Base-by-base conservation (phyloP, 2,888 invertebrate species). In the Ligdia adustata region DNA sequence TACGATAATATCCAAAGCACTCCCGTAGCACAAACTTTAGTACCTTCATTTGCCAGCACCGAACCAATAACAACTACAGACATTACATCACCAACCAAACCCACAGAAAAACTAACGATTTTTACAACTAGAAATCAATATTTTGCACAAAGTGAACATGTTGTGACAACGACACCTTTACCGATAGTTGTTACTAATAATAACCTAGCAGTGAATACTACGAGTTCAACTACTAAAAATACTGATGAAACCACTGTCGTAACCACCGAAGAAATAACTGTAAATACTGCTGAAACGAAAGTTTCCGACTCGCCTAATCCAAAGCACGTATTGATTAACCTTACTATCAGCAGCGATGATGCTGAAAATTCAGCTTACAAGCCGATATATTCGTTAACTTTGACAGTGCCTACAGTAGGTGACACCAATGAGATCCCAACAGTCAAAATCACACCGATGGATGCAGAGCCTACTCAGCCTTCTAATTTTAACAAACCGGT, bases 351-450 rank as follows among this genome's bases (percentile, higher is more conserved):
- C 22, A 93, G 95, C 28, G 95, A 95, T 66, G 78, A 86, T 52
- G 75, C 80, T 28, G 79, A 80, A 53, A 82, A 73, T 57, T 76
- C 81, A 49, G 72, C 77, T 57, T 90, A 92, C 65, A 93, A 93
- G 69, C 93, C 93, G 33, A 91, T 96, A 55, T 96, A 96, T 84
- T 93, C 95, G 22, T 87, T 96, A 61, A 96, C 96, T 66, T 93
- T 96, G 49, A 94, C 94, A 52, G 93, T 97, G 43, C 96, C 96
- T 5, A 93, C 93, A 40, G 88, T 91, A 61, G 91, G 90, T 20
- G 87, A 91, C 65, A 66, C 77, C 14, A 87, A 84, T 66, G 85
- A 88, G 64, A 79, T 91, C 40, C 92, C 93, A 44, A 90, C 86
- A 47, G 85, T 93, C 53, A 91, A 91, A 81, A 90, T 93, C 51